Base-by-base conservation (phyloP, 2,888 invertebrate species). In the Lasioglossum lativentre region DNA sequence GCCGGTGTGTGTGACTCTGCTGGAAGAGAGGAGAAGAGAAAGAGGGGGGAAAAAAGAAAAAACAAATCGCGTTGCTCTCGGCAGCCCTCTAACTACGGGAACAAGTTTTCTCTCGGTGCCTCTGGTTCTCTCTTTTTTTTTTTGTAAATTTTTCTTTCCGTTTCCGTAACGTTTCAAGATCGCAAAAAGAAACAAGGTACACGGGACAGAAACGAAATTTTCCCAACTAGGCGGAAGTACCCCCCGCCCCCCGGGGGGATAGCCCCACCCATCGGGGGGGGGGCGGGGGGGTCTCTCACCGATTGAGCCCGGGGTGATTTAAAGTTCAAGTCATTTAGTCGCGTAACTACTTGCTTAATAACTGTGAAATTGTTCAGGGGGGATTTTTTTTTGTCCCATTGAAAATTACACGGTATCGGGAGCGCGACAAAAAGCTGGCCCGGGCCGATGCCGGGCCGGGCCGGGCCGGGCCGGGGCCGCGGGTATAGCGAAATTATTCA, bases 261-360 rank as follows among this genome's bases (percentile, higher is more conserved):
- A 34, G 2, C 34, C 34, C 34, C 34, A 3, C 34, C 34, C 34
- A 34, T 3, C 34, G 34, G 34, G 34, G 34, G 34, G 34, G 34
- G 34, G 34, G 34, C n/a, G n/a, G n/a, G n/a, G n/a, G n/a, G n/a
- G n/a, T n/a, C n/a, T 34, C 3, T 34, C 34, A 34, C 34, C 71
- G 78, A 86, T 87, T 80, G 5, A 19, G 16, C 14, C 12, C 19
- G 47, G 56, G 27, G 63, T 77, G 80, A 72, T 86, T 87, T 80
- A 87, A 80, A 80, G 86, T 86, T 82, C 74, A 75, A 76, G 73
- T 82, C 75, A 81, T 47, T 85, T 86, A 86, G 81, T 85, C 86
- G 47, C 86, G 78, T 71, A 82, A 86, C 86, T 86, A 75, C 74
- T 86, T 82, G 79, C 79, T 80, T 82, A 86, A 86, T 86, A 86